Evolutionary conservation across 1,140 invertebrate species (phyloP), one percentile per base, ranked within the genome.

Genomic region (Asobara japonica): DNA sequence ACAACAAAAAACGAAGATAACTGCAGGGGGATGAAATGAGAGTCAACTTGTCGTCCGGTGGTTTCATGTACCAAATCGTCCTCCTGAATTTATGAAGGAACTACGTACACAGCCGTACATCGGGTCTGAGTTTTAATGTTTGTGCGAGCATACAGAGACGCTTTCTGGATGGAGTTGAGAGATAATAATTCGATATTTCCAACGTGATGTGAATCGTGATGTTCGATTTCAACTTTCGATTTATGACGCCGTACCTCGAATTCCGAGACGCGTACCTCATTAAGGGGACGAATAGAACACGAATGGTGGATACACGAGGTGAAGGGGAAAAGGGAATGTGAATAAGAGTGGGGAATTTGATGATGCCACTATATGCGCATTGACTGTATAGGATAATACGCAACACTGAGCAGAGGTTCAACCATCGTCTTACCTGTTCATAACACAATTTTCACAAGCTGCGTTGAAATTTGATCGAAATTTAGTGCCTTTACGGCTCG

Each of bases 381-480:
- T 30, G 16, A 45, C 38, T 27, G 29, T 68, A 10, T 16, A 10
- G 22, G 18, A 18, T 56, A 56, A 56, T 56, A 27, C 51, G 51
- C 51, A 56, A 56, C 13, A 22, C 25, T 56, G 51, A 56, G 22
- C 51, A 56, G 7, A 25, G 27, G n/a, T 29, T 68, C 18, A 45
- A 18, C 22, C 64, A 29, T 41, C 41, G 65, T 51, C 65, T 67
- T 30, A 29, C 41, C 41, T 51, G 62, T 36, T 65, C 30, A 56
- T 56, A 56, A 56, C 51, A 56, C 22, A 56, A 56, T 56, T 65
- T n/a, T 65, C 62, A 65, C 64, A 70, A 75, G 73, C 74, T 74
- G 33, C 45, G 51, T 73, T 64, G 73, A 80, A 79, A 79, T 67
- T 66, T 65, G 69, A 78, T 75, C 68, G 61, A 64, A 74, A 70